Base-by-base conservation (phyloP, 2,888 invertebrate genomes). In the Hipparchia sbordonii region DNA sequence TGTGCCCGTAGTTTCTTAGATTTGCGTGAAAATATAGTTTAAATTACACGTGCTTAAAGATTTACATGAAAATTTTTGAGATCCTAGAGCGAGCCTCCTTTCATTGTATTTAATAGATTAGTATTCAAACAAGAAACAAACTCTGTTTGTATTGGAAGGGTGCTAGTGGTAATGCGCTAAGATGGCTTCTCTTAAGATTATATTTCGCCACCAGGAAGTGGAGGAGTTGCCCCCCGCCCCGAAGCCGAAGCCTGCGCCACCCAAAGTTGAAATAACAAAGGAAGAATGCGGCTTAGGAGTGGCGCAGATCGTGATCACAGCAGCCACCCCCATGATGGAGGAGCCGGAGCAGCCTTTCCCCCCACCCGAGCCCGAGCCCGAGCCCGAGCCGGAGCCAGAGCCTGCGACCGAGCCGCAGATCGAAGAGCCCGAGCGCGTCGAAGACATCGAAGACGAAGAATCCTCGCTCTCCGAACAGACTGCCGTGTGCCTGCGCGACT, bases 321-420 rank as follows among this genome's bases (percentile, higher is more conserved):
- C 98, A 71, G 98, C 98, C 77, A 98, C 98, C 61, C 98, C 98
- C 62, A 97, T 97, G 97, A 94, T 96, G 82, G 98, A 98, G 90
- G 97, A 97, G 84, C 95, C 97, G 59, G 97, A 97, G 79, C 96
- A 96, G 84, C 95, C 96, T 54, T 97, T 97, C 91, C 97, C 97
- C 12, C 96, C 96, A 4, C 85, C 92, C 8, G 94, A 93, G 76
- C 85, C 89, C 76, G 87, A 93, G 76, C 85, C 89, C 76, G 87
- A 82, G 51, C 72, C 78, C 7, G 82, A 84, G 3, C 85, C 92
- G 8, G 94, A 93, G 75, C 85, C 89, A 76, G 87, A 82, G 54
- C 72, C 78, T 6, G 82, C 84, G 61, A 74, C 74, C 57, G 82
- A 81, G 54, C 54, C 73, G 23, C 80, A 78, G 65, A 39, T 71